Percentiles rank a stretch among this genome's conserved stretches.
Conservation (phyloP, 2,113 vertebrate genomes). For the Arvicanthis niloticus region DNA sequence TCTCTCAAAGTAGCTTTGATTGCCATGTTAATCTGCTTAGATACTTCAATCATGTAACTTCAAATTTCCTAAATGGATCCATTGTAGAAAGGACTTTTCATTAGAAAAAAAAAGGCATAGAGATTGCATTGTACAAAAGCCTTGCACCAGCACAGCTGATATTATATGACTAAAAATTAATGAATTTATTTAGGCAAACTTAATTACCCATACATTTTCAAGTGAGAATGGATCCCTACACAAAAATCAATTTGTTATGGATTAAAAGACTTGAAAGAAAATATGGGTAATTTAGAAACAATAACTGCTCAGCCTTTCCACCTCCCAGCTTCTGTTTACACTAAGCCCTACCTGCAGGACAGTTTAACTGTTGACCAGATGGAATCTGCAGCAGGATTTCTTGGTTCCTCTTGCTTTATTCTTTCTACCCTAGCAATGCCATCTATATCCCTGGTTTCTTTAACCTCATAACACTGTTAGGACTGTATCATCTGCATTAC, state of each 20-base stretch:
- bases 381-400: background rate
- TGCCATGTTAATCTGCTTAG: slow-evolving; percentile 2
- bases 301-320: slow-evolving; percentile 11
- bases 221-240: slow-evolving; percentile 19
- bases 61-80: background rate
- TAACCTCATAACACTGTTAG: background rate
- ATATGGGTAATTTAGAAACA: background rate
- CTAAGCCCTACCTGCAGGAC: background rate
- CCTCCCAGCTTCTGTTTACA: slow-evolving; percentile 27
- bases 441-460: background rate
- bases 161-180: slow-evolving; percentile 31
- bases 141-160: background rate
- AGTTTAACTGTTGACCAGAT: background rate
- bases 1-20: slow-evolving; percentile 43
- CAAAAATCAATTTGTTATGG: slow-evolving; percentile 51
- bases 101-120: background rate
- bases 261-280: slow-evolving; percentile 58
- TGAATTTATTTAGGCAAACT: slow-evolving; percentile 26
- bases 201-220: slow-evolving; percentile 17
- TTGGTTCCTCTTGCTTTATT: background rate
- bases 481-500: background rate
- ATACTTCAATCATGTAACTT: background rate
- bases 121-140: background rate
- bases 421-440: background rate
- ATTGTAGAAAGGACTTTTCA: background rate